Base-by-base conservation (phyloP, 2,797 vertebrate genomes). In the Takifugu rubripes region DNA sequence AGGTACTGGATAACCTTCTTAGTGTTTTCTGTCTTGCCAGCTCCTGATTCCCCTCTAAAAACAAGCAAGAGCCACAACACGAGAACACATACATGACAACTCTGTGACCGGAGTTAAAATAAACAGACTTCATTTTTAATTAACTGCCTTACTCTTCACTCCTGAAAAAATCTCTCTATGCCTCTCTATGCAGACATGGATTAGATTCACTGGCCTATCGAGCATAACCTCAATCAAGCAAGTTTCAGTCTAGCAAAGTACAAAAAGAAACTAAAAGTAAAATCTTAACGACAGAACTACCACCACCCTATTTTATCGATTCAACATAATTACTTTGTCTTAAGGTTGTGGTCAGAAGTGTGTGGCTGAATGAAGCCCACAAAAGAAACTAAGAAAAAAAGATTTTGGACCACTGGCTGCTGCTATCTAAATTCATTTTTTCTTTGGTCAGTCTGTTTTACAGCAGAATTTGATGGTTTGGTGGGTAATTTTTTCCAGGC, bases 1-100 rank as follows among this genome's bases (percentile, higher is more conserved):
- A 98, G 93, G 89, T 98, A 98, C 66, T 98, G 96, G 88, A 97
- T 97, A 56, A 98, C 96, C 84, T 98, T 98, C 90, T 98, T 98
- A 1, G 96, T 98, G 85, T 98, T 98, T 74, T 98, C 95, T 0
- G 96, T 98, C 92, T 98, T 98, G 67, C 96, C 96, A 0, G 96
- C 96, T 61, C 96, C 96, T 1, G 96, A 98, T 89, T 98, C 96
- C 70, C 96, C 96, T 87, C 95, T 98, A 85, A 46, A 89, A 77
- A 56, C 8, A 54, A 57, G 70, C 6, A 0, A 25, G 40, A 59
- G 0, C 52, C 12, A 77, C 42, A 58, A 25, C 54, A 31, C 31
- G 16, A 25, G 17, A 40, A 51, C 16, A 64, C 25, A 43, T 16
- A 56, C 21, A 44, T 44, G 27, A 49, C 26, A 25, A 7, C 33